phyloP scores from a whole-genome alignment of 2,797 vertebrate species.

The Toxotes lorentzi region DNA sequence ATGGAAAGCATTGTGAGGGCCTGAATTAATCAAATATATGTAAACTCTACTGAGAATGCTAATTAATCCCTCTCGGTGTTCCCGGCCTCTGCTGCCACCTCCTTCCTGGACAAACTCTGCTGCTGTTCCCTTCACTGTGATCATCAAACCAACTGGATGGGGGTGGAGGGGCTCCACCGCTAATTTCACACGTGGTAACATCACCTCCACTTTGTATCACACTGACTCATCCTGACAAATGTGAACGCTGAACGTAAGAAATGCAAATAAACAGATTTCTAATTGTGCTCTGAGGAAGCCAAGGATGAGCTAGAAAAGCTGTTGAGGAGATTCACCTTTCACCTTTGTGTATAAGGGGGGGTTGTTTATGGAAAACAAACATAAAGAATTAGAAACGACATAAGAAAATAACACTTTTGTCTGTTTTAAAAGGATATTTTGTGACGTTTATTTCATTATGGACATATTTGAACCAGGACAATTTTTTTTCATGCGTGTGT shows the following conservation, averaged over 20 bases:
- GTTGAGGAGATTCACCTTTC: no score
- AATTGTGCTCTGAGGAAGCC: background rate
- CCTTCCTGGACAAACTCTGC: conserved; percentile 9
- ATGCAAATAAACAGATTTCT: conserved; percentile 16
- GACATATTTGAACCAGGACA: no score
- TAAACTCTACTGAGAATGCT: conserved; percentile 64
- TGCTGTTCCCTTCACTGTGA: conserved; percentile 7
- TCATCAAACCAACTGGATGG: background rate
- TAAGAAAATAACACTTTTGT: no score
- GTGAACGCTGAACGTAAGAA: background rate
- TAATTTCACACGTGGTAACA: conserved; percentile 19
- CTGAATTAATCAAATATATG: conserved; percentile 69
- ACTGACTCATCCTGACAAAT: conserved; percentile 27
- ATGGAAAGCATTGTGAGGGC: conserved; percentile 46
- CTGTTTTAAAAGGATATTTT: no score
- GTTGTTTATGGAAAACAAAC: no score
- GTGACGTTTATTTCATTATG: no score
- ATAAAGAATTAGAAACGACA: no score
- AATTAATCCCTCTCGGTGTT: conserved; percentile 54
- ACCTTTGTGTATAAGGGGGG: no score
- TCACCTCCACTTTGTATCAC: conserved; percentile 18
- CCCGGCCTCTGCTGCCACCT: conserved; percentile 12
- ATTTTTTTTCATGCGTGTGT: no score
- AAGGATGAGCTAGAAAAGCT: background rate
- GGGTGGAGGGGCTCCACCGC: background rate